These are phyloP conservation scores for Eucera pruinosa DNA, from an alignment of 2,888 invertebrate genomes.

Conservation along the genomic window DNA sequence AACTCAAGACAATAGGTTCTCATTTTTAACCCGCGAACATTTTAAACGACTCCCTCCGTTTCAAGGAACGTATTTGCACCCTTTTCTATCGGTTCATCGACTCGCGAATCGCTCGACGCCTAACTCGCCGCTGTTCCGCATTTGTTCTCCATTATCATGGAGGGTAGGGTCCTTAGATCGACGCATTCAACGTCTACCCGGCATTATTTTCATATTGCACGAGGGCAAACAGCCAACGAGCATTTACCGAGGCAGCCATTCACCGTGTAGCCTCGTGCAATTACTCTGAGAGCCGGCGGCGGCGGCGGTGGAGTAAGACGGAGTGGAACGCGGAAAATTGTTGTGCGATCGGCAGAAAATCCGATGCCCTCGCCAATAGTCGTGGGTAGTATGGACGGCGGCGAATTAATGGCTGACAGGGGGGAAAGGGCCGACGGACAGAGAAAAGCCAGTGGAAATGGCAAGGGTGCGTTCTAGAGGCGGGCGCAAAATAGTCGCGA, in stretches of 20 bases:
- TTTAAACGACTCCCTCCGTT: too few relatives aligned
- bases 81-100: not conserved
- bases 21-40: too few relatives aligned
- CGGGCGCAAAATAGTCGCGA: conserved; percentile 11
- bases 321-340: conserved; percentile 52
- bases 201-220: conserved; percentile 48
- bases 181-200: conserved; percentile 1
- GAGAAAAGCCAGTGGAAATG: not conserved
- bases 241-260: conserved; percentile 39
- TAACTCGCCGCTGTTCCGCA: not conserved
- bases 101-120: not conserved
- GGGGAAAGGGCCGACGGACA: not conserved
- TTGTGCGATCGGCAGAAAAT: conserved; percentile 33
- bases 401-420: conserved; percentile 20
- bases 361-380: conserved; percentile 3
- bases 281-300: conserved; percentile 61
- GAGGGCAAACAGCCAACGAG: not conserved
- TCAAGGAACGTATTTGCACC: not conserved
- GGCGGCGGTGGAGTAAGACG: conserved; percentile 13
- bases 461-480: too few relatives aligned
- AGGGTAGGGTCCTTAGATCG: conserved; percentile 16
- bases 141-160: conserved; percentile 37
- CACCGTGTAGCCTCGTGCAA: conserved; percentile 38
- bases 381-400: not conserved
- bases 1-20: too few relatives aligned